A percentile compares a stretch with the other conserved stretches of the same genome.
These are phyloP conservation scores for Fistularia tabacaria DNA, from an alignment of 2,797 vertebrate genomes.

Conservation along the genomic window DNA sequence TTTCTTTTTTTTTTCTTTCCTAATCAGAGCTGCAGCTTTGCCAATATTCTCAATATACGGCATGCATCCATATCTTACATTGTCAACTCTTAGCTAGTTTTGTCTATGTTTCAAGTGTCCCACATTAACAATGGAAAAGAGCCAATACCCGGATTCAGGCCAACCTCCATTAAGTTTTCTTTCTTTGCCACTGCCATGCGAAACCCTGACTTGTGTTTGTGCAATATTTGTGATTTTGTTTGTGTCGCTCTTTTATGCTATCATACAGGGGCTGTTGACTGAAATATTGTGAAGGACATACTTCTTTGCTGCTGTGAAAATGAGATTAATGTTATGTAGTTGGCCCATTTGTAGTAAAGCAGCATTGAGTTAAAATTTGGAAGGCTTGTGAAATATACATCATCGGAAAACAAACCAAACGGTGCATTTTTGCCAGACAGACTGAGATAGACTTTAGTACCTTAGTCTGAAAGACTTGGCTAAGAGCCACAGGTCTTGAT, in stretches of 20 bases:
- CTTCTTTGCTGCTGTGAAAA: too few species aligned
- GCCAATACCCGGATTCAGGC: conserved; percentile 47
- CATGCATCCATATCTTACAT: conserved; percentile 43
- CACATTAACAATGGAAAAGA: conserved; percentile 53
- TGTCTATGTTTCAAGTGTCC: conserved; percentile 53
- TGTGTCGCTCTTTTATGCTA: too few species aligned
- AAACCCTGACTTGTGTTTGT: conserved; percentile 16
- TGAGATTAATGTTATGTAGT: neutral
- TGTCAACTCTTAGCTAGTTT: conserved; percentile 50
- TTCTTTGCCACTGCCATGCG: conserved; percentile 7
- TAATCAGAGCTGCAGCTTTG: conserved; percentile 16
- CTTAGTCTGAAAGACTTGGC: conserved; percentile 40
- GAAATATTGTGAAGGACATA: too few species aligned
- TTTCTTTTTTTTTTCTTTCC: neutral
- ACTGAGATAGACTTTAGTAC: conserved; percentile 18
- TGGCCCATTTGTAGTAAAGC: neutral
- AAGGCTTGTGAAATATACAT: too few species aligned
- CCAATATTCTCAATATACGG: conserved; percentile 46
- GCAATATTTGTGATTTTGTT: too few species aligned
- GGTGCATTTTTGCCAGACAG: conserved; percentile 11
- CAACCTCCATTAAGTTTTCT: conserved; percentile 36
- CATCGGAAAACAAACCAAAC: conserved; percentile 2
- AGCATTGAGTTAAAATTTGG: too few species aligned
- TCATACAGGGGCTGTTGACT: neutral
- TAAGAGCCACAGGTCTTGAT: conserved; percentile 31